These are phyloP conservation scores for Otus sunia DNA, from an alignment of 2,113 vertebrate species.

Conservation along the genomic window DNA sequence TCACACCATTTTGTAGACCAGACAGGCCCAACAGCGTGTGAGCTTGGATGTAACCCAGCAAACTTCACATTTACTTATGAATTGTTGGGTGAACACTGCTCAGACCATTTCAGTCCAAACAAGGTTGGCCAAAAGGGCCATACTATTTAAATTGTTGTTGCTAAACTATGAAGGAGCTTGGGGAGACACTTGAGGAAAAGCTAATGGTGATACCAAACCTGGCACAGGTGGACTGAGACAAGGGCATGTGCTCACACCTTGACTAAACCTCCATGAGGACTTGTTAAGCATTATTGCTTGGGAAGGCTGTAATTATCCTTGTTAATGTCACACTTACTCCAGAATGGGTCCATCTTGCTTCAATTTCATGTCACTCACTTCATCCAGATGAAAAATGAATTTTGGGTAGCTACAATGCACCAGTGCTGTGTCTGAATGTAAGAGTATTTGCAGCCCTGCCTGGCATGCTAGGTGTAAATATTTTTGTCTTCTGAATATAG, in stretches of 20 bases:
- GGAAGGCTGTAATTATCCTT: background rate
- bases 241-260: background rate
- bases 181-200: background rate
- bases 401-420: background rate
- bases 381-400: background rate
- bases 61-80: accelerated
- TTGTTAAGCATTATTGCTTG: background rate
- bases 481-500: background rate
- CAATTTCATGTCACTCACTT: background rate
- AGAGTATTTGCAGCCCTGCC: background rate
- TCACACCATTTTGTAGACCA: background rate
- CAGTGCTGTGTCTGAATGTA: background rate
- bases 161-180: background rate
- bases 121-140: background rate
- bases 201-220: background rate
- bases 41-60: background rate
- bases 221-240: background rate
- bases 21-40: background rate
- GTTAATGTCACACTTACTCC: background rate
- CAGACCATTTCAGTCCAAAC: background rate
- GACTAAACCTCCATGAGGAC: background rate
- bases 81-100: background rate
- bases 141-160: background rate
- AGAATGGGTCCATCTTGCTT: background rate
- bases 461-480: background rate